phyloP scores from a whole-genome alignment of 1,140 invertebrate species.

The Drosophila hydei region DNA sequence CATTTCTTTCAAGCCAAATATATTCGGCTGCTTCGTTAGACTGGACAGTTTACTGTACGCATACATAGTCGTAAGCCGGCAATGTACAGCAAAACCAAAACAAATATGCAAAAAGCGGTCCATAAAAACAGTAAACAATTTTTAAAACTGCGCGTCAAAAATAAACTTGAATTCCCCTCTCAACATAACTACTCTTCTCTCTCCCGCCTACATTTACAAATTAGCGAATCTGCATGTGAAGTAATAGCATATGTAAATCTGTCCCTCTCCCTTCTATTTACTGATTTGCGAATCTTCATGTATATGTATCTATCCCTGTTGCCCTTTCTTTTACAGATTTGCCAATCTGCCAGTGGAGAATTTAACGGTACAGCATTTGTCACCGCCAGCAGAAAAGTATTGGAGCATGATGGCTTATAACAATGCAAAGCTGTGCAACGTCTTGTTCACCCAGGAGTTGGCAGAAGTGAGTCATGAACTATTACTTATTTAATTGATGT shows the following conservation, averaged over 20 bases:
- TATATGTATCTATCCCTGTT: background rate
- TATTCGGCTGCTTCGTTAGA: background rate
- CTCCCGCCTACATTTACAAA: no score
- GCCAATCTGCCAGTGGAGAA: conserved; percentile 85
- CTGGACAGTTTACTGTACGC: background rate
- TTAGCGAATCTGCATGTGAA: no score
- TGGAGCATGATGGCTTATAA: conserved; percentile 94
- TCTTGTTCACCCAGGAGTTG: conserved; percentile 92
- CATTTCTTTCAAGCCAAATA: no score
- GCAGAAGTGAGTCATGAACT: conserved; percentile 82
- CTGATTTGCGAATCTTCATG: conserved; percentile 87
- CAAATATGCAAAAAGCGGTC: conserved; percentile 7
- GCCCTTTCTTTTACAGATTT: conserved; percentile 86
- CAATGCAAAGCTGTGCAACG: conserved; percentile 95
- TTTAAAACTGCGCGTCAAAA: conserved; percentile 50
- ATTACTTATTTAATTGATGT: background rate
- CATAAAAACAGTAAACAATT: conserved; percentile 6
- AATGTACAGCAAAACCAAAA: conserved; percentile 27
- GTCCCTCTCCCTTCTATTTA: conserved; percentile 41
- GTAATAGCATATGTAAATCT: background rate
- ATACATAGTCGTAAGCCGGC: conserved; percentile 16
- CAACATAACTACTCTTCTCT: background rate
- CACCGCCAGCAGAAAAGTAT: conserved; percentile 86
- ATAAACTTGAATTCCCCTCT: conserved; percentile 30
- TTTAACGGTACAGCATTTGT: conserved; percentile 85